Conservation (phyloP, 2,888 invertebrate genomes). For the Physocephala rufipes region DNA sequence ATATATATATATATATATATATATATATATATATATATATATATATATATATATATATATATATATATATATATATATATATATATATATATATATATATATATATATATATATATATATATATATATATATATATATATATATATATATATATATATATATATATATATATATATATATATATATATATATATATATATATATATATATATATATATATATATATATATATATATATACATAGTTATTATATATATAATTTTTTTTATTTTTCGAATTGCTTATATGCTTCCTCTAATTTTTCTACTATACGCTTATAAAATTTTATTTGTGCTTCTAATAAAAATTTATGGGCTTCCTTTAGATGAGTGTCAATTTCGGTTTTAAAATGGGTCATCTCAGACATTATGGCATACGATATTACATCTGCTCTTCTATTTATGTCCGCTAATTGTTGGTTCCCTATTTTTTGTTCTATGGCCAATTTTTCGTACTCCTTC, state of each 20-base stretch:
- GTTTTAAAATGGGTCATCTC: constrained; percentile 94
- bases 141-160: no score
- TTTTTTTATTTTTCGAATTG: constrained; percentile 60
- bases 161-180: no score
- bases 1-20: no score
- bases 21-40: no score
- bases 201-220: background rate
- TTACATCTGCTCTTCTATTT: constrained; percentile 84
- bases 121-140: no score
- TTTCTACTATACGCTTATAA: constrained; percentile 84
- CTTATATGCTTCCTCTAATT: constrained; percentile 72
- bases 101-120: no score
- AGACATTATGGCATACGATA: constrained; percentile 92
- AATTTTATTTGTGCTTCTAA: constrained; percentile 89
- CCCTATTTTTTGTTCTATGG: constrained; percentile 83
- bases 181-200: background rate
- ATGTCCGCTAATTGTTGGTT: constrained; percentile 83
- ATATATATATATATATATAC: background rate
- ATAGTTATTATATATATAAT: background rate
- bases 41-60: no score
- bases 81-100: no score
- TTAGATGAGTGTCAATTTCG: constrained; percentile 86
- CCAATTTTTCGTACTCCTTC: constrained; percentile 85
- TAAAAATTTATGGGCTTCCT: constrained; percentile 85
- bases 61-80: no score